Evolutionary conservation across 92 coral and sea anemone genomes (phyloP).

Genomic region (Phenganax stokvisi): DNA sequence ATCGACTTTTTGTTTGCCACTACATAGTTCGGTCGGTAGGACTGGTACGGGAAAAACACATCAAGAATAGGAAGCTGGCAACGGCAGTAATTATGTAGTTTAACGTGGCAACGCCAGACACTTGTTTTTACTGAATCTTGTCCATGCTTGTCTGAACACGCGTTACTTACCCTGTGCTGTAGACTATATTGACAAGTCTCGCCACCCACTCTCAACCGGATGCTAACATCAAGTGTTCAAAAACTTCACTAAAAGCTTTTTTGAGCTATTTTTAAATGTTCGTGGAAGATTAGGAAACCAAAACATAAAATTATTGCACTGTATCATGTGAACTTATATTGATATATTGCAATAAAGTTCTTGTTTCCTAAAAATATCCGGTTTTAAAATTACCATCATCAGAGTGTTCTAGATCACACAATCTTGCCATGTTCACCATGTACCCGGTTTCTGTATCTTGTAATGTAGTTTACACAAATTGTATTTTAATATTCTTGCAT

Average conservation of each 20-base stretch:
- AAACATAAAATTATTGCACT: neutral
- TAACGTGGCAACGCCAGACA: too few species aligned
- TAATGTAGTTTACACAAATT: too few species aligned
- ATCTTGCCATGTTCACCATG: neutral
- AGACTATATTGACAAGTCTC: constrained; percentile 3
- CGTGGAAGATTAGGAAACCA: neutral
- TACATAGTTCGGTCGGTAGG: too few species aligned
- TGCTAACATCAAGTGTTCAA: constrained; percentile 1
- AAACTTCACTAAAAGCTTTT: neutral
- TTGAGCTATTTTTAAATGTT: neutral
- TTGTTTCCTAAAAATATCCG: constrained; percentile 17
- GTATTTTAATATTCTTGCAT: too few species aligned
- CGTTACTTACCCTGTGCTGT: neutral
- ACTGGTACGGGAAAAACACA: too few species aligned
- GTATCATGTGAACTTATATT: neutral
- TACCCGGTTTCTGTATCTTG: too few species aligned
- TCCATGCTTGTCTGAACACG: neutral
- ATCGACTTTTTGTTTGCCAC: too few species aligned
- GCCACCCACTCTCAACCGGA: constrained; percentile 13
- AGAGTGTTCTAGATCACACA: neutral
- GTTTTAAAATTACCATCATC: constrained; percentile 1
- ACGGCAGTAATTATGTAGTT: too few species aligned
- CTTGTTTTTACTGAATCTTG: neutral
- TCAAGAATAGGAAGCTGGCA: too few species aligned
- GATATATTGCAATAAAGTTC: neutral